Evolutionary conservation across 1,140 invertebrate species (phyloP).

Genomic region (Drosophila watanabei): DNA sequence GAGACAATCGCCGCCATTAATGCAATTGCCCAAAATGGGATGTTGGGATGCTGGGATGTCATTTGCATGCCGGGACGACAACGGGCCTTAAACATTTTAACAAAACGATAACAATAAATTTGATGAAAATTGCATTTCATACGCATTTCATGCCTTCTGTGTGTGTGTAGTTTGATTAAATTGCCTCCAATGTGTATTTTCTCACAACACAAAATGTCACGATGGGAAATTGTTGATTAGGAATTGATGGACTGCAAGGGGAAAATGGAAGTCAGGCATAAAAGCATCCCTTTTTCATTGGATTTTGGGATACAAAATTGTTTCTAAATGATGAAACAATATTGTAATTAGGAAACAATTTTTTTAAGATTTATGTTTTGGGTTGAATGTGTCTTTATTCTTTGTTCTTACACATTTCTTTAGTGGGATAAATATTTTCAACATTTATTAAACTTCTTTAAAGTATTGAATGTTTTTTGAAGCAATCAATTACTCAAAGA

Average conservation of each 20-base stretch:
- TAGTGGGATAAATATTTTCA: too few relatives aligned
- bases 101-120: slow-evolving; percentile 78
- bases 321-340: neutral
- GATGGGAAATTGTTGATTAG: slow-evolving; percentile 17
- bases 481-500: too few relatives aligned
- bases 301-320: neutral
- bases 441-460: too few relatives aligned
- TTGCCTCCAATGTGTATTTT: slow-evolving; percentile 33
- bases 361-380: too few relatives aligned
- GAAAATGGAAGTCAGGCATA: neutral
- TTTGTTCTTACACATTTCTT: too few relatives aligned
- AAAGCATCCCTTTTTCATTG: neutral
- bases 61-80: slow-evolving; percentile 75
- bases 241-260: slow-evolving; percentile 10
- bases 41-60: slow-evolving; percentile 53
- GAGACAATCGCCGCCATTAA: slow-evolving; percentile 74
- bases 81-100: slow-evolving; percentile 54
- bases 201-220: slow-evolving; percentile 11
- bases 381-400: too few relatives aligned
- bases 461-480: too few relatives aligned
- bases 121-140: slow-evolving; percentile 79
- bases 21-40: slow-evolving; percentile 65
- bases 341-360: neutral
- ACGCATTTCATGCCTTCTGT: slow-evolving; percentile 65
- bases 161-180: slow-evolving; percentile 72